These are phyloP conservation scores for Graphium colonna DNA, from an alignment of 2,888 invertebrate species.

Conservation along the genomic window DNA sequence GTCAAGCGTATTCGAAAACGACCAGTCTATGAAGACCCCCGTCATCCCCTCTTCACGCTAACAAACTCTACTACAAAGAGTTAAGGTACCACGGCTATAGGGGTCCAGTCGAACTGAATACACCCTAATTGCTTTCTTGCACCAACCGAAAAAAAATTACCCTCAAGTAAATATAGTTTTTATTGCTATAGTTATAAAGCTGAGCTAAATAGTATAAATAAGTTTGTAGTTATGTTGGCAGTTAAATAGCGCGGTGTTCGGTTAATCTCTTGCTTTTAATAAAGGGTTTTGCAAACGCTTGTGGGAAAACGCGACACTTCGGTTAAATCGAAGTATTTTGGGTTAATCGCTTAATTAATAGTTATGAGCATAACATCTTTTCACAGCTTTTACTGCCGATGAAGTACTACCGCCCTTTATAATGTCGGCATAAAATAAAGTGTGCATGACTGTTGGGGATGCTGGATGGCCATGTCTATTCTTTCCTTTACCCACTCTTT, in stretches of 20 bases:
- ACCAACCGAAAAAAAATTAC: constrained; percentile 35
- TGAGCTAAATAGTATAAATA: constrained; percentile 10
- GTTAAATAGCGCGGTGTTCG: constrained; percentile 46
- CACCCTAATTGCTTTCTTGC: constrained; percentile 63
- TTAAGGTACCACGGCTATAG: constrained; percentile 27
- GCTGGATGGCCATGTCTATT: too few species aligned
- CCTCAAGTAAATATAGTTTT: constrained; percentile 37
- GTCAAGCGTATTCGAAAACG: constrained; percentile 50
- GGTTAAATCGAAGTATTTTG: constrained; percentile 1
- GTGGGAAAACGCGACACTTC: constrained; percentile 36
- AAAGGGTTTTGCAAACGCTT: constrained; percentile 36
- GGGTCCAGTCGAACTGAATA: constrained; percentile 45
- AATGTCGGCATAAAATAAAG: too few species aligned
- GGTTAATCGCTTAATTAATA: not conserved
- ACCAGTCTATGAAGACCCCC: constrained; percentile 37
- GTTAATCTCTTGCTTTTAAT: constrained; percentile 52
- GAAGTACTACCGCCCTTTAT: too few species aligned
- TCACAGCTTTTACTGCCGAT: too few species aligned
- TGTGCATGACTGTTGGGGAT: too few species aligned
- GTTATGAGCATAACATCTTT: too few species aligned
- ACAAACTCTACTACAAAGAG: not conserved
- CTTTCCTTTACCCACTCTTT: too few species aligned
- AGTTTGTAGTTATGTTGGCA: constrained; percentile 32
- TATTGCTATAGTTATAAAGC: constrained; percentile 30
- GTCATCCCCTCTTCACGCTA: constrained; percentile 27